A percentile compares a stretch with the other conserved stretches of the same genome.
Evolutionary conservation across 2,113 vertebrate species (phyloP).

Genomic region (Anthoscopus minutus): DNA sequence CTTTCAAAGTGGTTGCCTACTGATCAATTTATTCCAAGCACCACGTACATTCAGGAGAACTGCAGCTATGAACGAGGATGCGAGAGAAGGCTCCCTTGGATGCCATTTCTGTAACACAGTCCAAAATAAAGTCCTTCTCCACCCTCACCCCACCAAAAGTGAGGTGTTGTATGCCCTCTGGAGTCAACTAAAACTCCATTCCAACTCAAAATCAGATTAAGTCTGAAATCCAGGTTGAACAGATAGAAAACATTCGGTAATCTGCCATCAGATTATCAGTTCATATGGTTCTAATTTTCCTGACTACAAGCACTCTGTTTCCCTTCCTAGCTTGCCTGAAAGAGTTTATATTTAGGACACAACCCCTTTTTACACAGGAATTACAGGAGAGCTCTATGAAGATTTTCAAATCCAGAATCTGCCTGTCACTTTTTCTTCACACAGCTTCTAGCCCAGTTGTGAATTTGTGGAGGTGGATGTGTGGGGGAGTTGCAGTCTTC

Average conservation of each 20-base stretch:
- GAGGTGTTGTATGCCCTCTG: background rate
- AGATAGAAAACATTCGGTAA: background rate
- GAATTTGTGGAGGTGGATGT: background rate
- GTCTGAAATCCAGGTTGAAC: background rate
- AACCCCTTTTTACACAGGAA: background rate
- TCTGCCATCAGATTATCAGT: background rate
- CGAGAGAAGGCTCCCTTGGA: background rate
- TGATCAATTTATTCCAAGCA: background rate
- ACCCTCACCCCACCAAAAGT: background rate
- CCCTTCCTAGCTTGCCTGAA: background rate
- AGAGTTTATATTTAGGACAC: constrained; percentile 12
- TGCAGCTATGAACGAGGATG: background rate
- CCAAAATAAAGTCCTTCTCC: background rate
- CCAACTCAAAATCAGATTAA: background rate
- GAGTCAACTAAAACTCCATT: background rate
- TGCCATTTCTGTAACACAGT: background rate
- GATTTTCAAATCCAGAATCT: background rate
- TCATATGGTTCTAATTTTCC: background rate
- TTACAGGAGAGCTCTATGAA: background rate
- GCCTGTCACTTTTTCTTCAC: background rate
- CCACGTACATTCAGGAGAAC: background rate
- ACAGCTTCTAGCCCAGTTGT: background rate
- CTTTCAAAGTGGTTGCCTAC: background rate
- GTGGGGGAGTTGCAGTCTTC: background rate
- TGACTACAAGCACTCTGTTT: background rate